Conservation (phyloP, 2,888 invertebrate genomes). For the Drosophila setosimentum region DNA sequence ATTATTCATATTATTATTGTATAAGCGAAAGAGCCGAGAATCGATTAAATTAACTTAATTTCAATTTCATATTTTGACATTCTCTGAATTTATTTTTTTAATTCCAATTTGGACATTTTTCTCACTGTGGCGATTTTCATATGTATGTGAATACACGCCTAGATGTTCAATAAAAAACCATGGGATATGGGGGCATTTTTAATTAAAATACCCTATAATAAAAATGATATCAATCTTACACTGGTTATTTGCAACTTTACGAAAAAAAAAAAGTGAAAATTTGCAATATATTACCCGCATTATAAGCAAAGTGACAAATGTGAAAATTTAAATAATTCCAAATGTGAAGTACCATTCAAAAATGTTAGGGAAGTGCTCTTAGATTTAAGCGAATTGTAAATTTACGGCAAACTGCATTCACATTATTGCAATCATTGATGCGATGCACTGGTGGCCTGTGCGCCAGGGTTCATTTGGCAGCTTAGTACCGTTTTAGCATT, state of each 20-base stretch:
- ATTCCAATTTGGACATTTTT: not conserved
- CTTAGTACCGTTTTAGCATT: conserved; percentile 55
- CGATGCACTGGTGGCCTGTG: conserved; percentile 29
- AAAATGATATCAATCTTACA: conserved; percentile 10
- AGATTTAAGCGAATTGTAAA: conserved; percentile 47
- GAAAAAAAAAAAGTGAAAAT: conserved; percentile 9
- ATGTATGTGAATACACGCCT: not conserved
- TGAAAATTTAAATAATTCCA: conserved; percentile 35
- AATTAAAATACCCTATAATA: not conserved
- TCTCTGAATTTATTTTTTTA: not conserved
- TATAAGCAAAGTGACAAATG: conserved; percentile 30
- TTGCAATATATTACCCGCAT: conserved; percentile 24
- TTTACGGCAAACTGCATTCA: conserved; percentile 57
- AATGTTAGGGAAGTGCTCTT: conserved; percentile 3
- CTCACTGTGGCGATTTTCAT: not conserved
- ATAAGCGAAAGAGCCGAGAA: not conserved
- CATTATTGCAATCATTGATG: conserved; percentile 53
- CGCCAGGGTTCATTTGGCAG: conserved; percentile 61
- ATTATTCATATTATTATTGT: not conserved
- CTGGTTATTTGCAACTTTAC: not conserved
- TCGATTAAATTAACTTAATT: not conserved
- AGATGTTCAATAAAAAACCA: not conserved
- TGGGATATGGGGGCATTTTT: not conserved
- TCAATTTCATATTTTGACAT: not conserved
- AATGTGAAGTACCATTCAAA: conserved; percentile 2